Evolutionary conservation across 2,113 vertebrate species (phyloP).

Genomic region (Datnioides undecimradiatus): DNA sequence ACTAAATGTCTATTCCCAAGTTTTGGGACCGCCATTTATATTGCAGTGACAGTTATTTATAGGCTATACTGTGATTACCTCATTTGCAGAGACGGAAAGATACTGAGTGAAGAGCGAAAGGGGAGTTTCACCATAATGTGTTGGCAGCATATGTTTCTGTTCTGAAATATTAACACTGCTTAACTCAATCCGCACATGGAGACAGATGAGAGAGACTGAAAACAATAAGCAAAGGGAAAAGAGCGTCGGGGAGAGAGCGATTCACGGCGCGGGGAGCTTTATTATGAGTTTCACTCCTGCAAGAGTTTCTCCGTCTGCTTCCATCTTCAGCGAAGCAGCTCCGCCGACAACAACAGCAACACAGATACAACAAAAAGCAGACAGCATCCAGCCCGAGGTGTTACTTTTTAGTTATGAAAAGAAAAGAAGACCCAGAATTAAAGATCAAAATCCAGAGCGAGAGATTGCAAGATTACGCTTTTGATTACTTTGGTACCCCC

Average conservation of each 20-base stretch:
- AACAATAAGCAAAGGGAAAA: conserved; percentile 5
- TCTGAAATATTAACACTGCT: neutral
- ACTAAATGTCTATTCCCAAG: no score
- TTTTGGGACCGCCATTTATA: no score
- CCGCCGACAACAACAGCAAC: neutral
- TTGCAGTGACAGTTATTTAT: no score
- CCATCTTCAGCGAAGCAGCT: conserved; percentile 25
- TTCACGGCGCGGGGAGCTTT: neutral
- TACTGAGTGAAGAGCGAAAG: neutral
- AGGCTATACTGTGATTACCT: no score
- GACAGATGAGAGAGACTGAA: conserved; percentile 2
- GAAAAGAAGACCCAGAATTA: conserved; percentile 52
- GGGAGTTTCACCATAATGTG: neutral
- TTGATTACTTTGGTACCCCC: conserved; percentile 37
- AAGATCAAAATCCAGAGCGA: conserved; percentile 62
- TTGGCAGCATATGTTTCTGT: neutral
- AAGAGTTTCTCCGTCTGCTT: neutral
- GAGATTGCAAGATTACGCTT: conserved; percentile 41
- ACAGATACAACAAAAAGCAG: conserved; percentile 10
- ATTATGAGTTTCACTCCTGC: conserved; percentile 6
- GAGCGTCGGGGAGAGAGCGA: neutral
- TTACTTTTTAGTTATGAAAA: conserved; percentile 7
- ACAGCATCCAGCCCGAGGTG: conserved; percentile 27
- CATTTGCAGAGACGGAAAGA: neutral
- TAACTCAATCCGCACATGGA: neutral